phyloP scores from a whole-genome alignment of 2,888 invertebrate genomes.

The Xestobium rufovillosum region DNA sequence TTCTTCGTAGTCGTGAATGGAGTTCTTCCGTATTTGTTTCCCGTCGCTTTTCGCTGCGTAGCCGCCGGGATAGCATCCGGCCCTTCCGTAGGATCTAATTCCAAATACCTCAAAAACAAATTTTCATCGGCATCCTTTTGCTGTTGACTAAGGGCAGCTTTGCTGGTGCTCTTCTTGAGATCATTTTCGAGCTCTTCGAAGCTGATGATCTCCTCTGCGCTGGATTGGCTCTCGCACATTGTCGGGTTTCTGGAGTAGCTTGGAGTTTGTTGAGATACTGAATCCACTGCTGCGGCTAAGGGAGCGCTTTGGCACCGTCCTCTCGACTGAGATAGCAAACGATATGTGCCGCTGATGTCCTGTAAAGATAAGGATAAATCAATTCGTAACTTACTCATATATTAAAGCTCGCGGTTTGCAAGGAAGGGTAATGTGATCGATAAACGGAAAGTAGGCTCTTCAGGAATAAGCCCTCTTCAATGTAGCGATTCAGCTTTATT shows the following conservation, averaged over 20 bases:
- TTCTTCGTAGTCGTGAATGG: constrained; percentile 74
- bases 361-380: constrained; percentile 35
- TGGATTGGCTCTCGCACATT: constrained; percentile 46
- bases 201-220: constrained; percentile 41
- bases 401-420: too few species aligned
- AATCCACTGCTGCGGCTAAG: constrained; percentile 27
- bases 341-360: constrained; percentile 61
- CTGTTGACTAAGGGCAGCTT: constrained; percentile 41
- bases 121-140: constrained; percentile 66
- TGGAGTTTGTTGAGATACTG: constrained; percentile 15
- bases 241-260: constrained; percentile 18
- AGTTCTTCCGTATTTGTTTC: constrained; percentile 59
- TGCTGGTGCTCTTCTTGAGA: constrained; percentile 27
- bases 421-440: too few species aligned
- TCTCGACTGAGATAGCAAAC: constrained; percentile 61
- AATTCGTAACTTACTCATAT: too few species aligned
- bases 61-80: constrained; percentile 52
- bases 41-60: constrained; percentile 47
- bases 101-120: constrained; percentile 65
- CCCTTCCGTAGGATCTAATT: constrained; percentile 68
- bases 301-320: constrained; percentile 46
- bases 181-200: constrained; percentile 36
- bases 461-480: too few species aligned
- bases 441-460: too few species aligned
- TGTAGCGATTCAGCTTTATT: too few species aligned